Evolutionary conservation across 1,140 invertebrate genomes (phyloP).

Genomic region (Tetramorium parvispinum): DNA sequence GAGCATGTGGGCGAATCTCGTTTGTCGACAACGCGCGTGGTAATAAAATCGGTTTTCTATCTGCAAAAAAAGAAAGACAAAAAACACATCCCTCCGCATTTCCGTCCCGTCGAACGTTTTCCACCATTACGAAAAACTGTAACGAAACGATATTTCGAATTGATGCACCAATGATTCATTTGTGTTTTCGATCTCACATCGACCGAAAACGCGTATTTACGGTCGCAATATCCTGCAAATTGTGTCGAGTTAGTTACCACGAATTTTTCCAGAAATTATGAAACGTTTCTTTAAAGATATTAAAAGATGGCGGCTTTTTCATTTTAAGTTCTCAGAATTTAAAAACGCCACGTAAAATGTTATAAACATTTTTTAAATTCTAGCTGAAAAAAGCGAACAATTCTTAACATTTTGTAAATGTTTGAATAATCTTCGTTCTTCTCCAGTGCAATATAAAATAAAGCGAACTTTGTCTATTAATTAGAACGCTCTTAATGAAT

Average conservation of each 20-base stretch:
- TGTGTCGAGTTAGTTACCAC: not conserved
- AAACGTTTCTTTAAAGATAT: not conserved
- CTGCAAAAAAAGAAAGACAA: not conserved
- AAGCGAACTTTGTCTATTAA: not conserved
- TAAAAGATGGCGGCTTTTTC: not conserved
- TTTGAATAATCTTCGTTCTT: not conserved
- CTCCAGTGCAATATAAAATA: not conserved
- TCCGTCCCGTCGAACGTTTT: not conserved
- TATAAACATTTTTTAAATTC: not conserved
- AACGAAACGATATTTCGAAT: constrained; percentile 22
- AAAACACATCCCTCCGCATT: not conserved
- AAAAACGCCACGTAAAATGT: not conserved
- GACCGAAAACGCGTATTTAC: not conserved
- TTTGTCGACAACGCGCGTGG: not conserved
- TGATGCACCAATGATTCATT: not conserved
- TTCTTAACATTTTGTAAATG: not conserved
- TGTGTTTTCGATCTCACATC: not conserved
- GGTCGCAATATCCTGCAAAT: not conserved
- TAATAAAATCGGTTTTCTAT: not conserved
- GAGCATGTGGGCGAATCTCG: not conserved
- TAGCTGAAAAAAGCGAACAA: not conserved
- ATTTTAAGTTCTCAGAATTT: not conserved
- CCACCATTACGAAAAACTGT: not conserved
- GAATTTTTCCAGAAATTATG: not conserved
- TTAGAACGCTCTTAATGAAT: not conserved